Percentiles rank a stretch among this genome's conserved stretches.
Conservation (phyloP, 2,797 vertebrate genomes). For the Oryzias dopingdopingensis region DNA sequence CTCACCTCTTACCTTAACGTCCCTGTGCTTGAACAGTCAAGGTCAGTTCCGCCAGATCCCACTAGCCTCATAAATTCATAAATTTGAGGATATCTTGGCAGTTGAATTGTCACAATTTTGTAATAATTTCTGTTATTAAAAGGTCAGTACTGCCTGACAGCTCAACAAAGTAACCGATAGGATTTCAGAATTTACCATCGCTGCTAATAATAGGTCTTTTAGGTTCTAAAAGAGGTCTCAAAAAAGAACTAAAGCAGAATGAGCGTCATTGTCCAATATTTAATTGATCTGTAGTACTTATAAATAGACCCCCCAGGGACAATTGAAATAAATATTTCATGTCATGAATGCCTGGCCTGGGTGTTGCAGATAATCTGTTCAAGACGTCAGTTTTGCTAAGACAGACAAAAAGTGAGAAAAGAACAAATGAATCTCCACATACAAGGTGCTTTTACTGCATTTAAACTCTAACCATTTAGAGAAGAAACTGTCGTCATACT, state of each 20-base stretch:
- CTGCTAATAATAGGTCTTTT: conserved; percentile 6
- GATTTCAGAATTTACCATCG: conserved; percentile 1
- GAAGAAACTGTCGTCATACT: not conserved
- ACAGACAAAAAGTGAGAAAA: not conserved
- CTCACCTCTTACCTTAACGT: too few relatives aligned
- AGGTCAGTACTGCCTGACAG: not conserved
- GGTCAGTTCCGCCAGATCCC: conserved; percentile 21
- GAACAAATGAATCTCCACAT: not conserved
- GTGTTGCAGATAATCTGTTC: not conserved
- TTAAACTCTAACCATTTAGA: not conserved
- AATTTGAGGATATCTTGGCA: conserved; percentile 2
- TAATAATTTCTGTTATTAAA: conserved; percentile 4
- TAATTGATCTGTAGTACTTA: conserved; percentile 9
- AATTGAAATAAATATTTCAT: conserved; percentile 14
- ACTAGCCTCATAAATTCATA: not conserved
- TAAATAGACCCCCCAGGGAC: conserved; percentile 8
- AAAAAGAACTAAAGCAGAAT: conserved; percentile 5
- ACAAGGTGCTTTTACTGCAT: not conserved
- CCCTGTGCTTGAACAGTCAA: not conserved
- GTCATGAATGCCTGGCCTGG: conserved; percentile 1
- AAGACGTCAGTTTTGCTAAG: not conserved
- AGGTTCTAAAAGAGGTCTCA: conserved; percentile 9
- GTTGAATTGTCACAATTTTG: not conserved
- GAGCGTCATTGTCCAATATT: conserved; percentile 11
- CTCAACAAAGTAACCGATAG: conserved; percentile 5